phyloP scores from a whole-genome alignment of 2,888 invertebrate genomes.

The Pheosia tremula region DNA sequence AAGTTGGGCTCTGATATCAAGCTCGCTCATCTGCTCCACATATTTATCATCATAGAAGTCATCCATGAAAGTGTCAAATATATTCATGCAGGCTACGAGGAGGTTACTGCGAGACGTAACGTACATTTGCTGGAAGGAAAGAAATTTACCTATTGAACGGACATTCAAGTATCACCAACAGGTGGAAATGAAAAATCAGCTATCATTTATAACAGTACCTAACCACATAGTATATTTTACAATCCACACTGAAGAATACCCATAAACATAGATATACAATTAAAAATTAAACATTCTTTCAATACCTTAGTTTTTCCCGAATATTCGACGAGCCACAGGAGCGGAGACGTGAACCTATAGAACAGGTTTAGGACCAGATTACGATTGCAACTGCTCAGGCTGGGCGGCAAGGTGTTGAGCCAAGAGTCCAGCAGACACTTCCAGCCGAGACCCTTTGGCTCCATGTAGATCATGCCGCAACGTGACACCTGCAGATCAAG shows the following conservation, averaged over 20 bases:
- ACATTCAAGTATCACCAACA: too few relatives aligned
- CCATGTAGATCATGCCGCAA: conserved; percentile 98
- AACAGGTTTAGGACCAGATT: conserved; percentile 89
- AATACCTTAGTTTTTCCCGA: conserved; percentile 87
- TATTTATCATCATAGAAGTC: conserved; percentile 92
- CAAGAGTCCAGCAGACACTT: conserved; percentile 93
- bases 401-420: conserved; percentile 90
- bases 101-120: conserved; percentile 95
- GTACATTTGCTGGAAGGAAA: conserved; percentile 90
- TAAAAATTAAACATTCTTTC: too few relatives aligned
- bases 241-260: too few relatives aligned
- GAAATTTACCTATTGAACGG: not conserved
- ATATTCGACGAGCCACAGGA: conserved; percentile 89
- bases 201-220: too few relatives aligned
- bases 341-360: conserved; percentile 91
- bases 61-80: conserved; percentile 95
- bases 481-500: conserved; percentile 88
- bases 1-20: conserved; percentile 93
- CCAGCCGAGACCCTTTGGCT: conserved; percentile 96
- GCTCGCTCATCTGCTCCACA: conserved; percentile 88
- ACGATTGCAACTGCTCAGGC: conserved; percentile 88
- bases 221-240: too few relatives aligned
- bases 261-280: too few relatives aligned
- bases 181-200: too few relatives aligned
- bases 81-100: conserved; percentile 90